Evolutionary conservation across 2,797 vertebrate species (phyloP), one percentile per base, ranked within the genome.

Genomic region (Enteromius trimaculatus): DNA sequence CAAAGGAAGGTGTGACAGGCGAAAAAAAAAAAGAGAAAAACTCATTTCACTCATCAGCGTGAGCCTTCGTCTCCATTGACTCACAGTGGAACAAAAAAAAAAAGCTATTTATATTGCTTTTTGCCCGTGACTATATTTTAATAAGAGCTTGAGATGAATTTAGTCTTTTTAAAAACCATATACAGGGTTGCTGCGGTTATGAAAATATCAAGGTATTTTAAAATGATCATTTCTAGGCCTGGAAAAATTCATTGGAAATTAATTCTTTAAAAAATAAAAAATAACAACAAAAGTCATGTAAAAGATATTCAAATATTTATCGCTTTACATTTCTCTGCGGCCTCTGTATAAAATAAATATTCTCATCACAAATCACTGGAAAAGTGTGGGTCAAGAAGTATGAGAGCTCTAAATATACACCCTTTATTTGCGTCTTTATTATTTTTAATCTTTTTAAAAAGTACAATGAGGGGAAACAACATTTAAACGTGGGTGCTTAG

Each of bases 1-100:
- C 89, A 92, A 91, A 92, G 88, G 58, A 85, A 79, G 88, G 85
- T 90, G 87, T 87, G 79, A 64, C 77, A 70, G 77, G 66, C 76
- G 87, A 60, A 69, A 1, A 53, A 53, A 53, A 79, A 77, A 65
- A 84, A 82, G 85, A 72, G 83, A 70, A 81, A 86, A 86, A 80
- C 80, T 86, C 47, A 76, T 78, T 85, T 72, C 74, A 58, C 77
- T 79, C 77, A 66, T 68, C 81, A 68, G 81, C 77, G 44, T 74
- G 69, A 75, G 79, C 26, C 83, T 76, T n/a, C 53, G 5, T 60
- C 68, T 69, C 74, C 80, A 64, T 82, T 86, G 78, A 71, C 64
- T 71, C 82, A 64, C 53, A 51, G 10, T 37, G 49, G 37, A 83
- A 55, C 26, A 21, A 64, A 44, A 11, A 77, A 77, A 53, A 83